Percentiles rank a stretch among this genome's conserved stretches.
Conservation (phyloP, 2,113 vertebrate genomes). For the Semnornis frantzii region DNA sequence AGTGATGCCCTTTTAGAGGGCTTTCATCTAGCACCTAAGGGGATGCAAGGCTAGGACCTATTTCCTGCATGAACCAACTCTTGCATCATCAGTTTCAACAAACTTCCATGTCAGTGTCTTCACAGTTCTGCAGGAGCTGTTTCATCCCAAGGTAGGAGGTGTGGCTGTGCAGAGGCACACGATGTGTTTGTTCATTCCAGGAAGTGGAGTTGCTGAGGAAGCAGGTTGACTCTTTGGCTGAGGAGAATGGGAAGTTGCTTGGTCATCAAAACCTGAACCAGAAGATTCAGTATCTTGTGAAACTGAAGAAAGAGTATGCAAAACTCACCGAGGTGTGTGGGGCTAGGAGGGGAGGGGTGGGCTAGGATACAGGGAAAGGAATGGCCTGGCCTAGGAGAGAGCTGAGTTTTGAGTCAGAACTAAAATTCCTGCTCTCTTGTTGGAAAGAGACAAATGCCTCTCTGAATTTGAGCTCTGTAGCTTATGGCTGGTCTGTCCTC, state of each 20-base stretch:
- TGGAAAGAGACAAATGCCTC: not conserved
- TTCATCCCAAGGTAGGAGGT: not conserved
- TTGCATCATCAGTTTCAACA: not conserved
- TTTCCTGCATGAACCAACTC: not conserved
- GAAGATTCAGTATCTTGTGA: conserved; percentile 96
- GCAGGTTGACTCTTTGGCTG: conserved; percentile 84
- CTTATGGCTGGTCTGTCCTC: not conserved
- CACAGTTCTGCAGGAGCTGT: not conserved
- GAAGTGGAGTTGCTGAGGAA: conserved; percentile 85
- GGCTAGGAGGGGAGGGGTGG: not conserved
- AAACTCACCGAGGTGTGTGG: conserved; percentile 86
- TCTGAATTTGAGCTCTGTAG: not conserved
- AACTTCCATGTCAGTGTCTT: not conserved
- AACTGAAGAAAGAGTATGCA: conserved; percentile 90
- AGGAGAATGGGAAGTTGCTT: conserved; percentile 94
- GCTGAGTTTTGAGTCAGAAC: not conserved
- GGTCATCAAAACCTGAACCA: conserved; percentile 95
- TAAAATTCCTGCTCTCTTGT: not conserved
- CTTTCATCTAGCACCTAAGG: not conserved
- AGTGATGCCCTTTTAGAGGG: not conserved
- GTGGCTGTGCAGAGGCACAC: not conserved
- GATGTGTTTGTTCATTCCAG: conserved; percentile 68
- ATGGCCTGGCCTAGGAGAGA: not conserved
- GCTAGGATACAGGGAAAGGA: not conserved
- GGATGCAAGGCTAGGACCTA: accelerated